Percentiles rank a stretch among this genome's conserved stretches.
phyloP scores from a whole-genome alignment of 1,140 invertebrate genomes.

The Carposina sasakii region DNA sequence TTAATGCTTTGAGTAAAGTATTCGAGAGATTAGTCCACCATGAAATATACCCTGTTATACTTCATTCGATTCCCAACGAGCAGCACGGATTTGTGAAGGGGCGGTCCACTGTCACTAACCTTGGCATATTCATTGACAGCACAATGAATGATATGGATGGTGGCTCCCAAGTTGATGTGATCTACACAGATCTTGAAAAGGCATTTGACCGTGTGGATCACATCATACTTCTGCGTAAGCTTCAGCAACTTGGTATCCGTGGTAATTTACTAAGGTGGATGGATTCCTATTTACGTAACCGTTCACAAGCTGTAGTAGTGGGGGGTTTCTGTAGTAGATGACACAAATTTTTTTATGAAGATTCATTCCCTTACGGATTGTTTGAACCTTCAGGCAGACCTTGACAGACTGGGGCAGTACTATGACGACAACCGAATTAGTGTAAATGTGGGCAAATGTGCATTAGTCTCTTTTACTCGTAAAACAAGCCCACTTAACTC shows the following conservation, averaged over 20 bases:
- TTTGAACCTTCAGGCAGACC: not conserved
- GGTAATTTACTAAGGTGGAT: not conserved
- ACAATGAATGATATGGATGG: conserved; percentile 3
- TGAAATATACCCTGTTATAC: conserved; percentile 6
- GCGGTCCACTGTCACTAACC: not conserved
- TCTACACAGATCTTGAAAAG: conserved; percentile 5
- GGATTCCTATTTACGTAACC: not conserved
- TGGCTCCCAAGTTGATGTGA: not conserved
- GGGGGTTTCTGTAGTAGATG: not conserved
- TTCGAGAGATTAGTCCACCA: conserved; percentile 26
- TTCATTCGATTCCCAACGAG: not conserved
- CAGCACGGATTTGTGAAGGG: not conserved
- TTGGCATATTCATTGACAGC: not conserved
- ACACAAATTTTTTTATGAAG: not conserved
- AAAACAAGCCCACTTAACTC: not conserved
- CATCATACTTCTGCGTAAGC: not conserved
- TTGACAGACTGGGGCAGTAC: not conserved
- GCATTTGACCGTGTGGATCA: conserved; percentile 7
- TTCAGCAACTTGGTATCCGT: not conserved
- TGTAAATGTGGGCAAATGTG: not conserved
- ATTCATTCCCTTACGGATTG: not conserved
- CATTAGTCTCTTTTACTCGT: not conserved
- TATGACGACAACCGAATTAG: not conserved
- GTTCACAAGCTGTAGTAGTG: not conserved
- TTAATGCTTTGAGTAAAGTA: conserved; percentile 31